These are phyloP conservation scores for Kuschelorhynchus macadamiae DNA, from an alignment of 2,888 invertebrate species.

Conservation along the genomic window DNA sequence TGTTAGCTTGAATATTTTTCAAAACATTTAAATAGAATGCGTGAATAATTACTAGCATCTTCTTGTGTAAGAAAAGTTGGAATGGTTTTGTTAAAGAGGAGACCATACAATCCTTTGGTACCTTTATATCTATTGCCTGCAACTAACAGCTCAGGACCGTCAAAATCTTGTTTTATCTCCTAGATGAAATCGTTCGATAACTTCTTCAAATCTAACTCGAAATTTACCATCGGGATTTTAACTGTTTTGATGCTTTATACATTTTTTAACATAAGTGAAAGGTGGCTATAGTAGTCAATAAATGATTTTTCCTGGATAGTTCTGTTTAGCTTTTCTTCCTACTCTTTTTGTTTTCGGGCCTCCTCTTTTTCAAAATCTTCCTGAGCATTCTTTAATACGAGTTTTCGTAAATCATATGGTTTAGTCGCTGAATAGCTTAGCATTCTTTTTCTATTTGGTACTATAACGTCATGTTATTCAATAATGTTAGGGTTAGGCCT, in stretches of 20 bases:
- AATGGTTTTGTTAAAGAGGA: not conserved
- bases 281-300: not conserved
- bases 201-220: not conserved
- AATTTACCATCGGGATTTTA: not conserved
- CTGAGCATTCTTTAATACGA: not conserved
- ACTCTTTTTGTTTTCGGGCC: constrained; percentile 1
- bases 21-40: not conserved
- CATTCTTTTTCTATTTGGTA: too few species aligned
- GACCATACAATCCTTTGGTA: not conserved
- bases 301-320: not conserved
- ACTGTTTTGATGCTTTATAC: not conserved
- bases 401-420: not conserved
- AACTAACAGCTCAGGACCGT: not conserved
- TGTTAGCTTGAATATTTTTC: not conserved
- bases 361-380: not conserved
- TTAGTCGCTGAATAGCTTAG: not conserved
- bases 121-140: not conserved
- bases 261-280: not conserved
- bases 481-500: too few species aligned
- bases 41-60: constrained; percentile 6
- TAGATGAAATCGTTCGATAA: not conserved
- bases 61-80: not conserved
- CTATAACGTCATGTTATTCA: too few species aligned
- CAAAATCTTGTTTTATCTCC: constrained; percentile 5
- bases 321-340: not conserved